These are phyloP conservation scores for Bradysia coprophila DNA, from an alignment of 1,140 invertebrate species.

Conservation along the genomic window DNA sequence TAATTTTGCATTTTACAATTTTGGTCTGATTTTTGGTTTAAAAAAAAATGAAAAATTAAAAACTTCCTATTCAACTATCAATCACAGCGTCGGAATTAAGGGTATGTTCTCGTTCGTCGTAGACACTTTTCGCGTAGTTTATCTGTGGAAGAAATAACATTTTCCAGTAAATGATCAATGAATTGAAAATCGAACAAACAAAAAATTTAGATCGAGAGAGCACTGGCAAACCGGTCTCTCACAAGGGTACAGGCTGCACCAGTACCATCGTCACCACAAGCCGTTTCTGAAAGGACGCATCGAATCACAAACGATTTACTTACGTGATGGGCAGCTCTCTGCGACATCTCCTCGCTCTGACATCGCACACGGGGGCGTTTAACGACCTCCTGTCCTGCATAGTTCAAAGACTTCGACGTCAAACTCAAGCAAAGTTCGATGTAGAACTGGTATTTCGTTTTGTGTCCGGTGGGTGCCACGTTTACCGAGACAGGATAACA, in stretches of 20 bases:
- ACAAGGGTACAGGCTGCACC: not conserved
- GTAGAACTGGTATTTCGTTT: conserved; percentile 37
- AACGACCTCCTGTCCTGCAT: conserved; percentile 28
- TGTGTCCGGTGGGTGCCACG: conserved; percentile 33
- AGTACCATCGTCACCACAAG: not conserved
- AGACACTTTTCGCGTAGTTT: conserved; percentile 73
- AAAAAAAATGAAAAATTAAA: not conserved
- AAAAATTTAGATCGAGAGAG: conserved; percentile 21
- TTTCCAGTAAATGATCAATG: no score
- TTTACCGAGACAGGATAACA: conserved; percentile 33
- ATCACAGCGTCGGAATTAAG: conserved; percentile 11
- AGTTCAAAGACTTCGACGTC: conserved; percentile 20
- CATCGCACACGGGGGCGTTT: conserved; percentile 66
- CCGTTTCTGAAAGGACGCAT: not conserved
- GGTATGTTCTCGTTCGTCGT: conserved; percentile 55
- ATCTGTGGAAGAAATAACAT: conserved; percentile 51
- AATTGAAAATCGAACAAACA: no score
- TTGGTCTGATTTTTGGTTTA: no score
- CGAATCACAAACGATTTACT: conserved; percentile 5
- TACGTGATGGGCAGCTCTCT: conserved; percentile 45
- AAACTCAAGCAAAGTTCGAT: conserved; percentile 55
- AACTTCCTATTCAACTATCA: not conserved
- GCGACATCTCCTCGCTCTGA: conserved; percentile 58
- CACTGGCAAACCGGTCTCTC: not conserved
- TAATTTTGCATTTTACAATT: no score